Conservation (phyloP, 2,797 vertebrate species). For the Epinephelus malabaricus region DNA sequence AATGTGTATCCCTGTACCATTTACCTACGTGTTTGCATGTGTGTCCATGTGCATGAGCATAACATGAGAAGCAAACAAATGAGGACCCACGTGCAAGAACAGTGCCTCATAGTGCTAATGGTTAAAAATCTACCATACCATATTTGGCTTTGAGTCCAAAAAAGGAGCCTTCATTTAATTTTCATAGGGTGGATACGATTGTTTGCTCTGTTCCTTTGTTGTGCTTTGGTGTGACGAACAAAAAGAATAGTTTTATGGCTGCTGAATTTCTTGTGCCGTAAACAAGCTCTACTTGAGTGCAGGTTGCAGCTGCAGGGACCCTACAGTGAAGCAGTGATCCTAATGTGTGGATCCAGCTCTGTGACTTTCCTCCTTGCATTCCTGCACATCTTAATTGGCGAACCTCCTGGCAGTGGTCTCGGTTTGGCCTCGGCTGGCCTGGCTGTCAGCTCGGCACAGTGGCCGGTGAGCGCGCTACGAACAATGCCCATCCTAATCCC, state of each 20-base stretch:
- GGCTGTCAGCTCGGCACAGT: constrained; percentile 74
- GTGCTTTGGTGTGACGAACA: constrained; percentile 7
- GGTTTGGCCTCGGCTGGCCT: constrained; percentile 59
- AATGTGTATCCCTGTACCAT: neutral
- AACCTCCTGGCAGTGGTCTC: constrained; percentile 69
- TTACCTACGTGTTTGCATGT: neutral
- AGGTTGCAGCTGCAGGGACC: constrained; percentile 20
- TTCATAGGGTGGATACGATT: neutral
- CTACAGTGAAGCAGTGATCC: constrained; percentile 51
- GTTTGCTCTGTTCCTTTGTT: neutral
- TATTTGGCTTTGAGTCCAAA: neutral
- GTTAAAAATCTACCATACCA: neutral
- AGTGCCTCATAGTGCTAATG: neutral
- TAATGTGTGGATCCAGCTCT: constrained; percentile 47
- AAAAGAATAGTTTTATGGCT: neutral
- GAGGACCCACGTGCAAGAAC: neutral
- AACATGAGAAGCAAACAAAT: constrained; percentile 2
- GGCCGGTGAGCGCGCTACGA: constrained; percentile 74
- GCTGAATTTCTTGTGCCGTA: neutral
- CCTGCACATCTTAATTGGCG: constrained; percentile 79
- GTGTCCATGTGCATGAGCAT: neutral
- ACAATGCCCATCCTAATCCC: constrained; percentile 86
- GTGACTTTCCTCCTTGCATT: constrained; percentile 72
- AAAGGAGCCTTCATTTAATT: neutral
- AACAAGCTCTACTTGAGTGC: neutral